phyloP scores from a whole-genome alignment of 2,797 vertebrate species.

The Myotis myotis region DNA sequence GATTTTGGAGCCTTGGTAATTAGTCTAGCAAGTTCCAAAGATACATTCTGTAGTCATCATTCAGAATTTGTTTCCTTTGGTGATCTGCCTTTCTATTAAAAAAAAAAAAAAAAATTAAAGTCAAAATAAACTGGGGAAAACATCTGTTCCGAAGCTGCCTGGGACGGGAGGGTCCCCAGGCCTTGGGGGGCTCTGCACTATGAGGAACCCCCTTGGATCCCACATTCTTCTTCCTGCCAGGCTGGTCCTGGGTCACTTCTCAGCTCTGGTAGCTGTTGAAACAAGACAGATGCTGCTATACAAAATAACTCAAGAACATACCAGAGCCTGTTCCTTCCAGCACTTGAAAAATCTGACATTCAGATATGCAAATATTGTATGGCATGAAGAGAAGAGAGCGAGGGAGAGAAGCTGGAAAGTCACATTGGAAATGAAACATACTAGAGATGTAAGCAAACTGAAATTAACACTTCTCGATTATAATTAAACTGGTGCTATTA shows the following conservation, averaged over 20 bases:
- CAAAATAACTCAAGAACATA: slow-evolving; percentile 79
- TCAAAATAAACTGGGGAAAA: slow-evolving; percentile 40
- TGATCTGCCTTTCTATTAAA: slow-evolving; percentile 52
- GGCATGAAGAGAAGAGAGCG: slow-evolving; percentile 59
- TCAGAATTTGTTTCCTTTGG: slow-evolving; percentile 61
- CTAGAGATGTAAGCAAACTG: slow-evolving; percentile 74
- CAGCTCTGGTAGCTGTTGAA: slow-evolving; percentile 74
- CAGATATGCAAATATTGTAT: slow-evolving; percentile 66
- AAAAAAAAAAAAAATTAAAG: slow-evolving; percentile 10
- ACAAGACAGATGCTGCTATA: slow-evolving; percentile 78
- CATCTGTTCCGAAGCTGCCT: slow-evolving; percentile 11
- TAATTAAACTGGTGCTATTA: slow-evolving; percentile 61
- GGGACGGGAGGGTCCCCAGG: neutral
- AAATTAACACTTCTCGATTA: slow-evolving; percentile 70
- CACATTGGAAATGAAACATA: slow-evolving; percentile 73
- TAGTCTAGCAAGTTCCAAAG: slow-evolving; percentile 86
- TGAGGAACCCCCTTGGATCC: slow-evolving; percentile 1
- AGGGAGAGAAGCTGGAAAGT: slow-evolving; percentile 60
- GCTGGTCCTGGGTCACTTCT: slow-evolving; percentile 75
- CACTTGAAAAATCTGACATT: slow-evolving; percentile 65
- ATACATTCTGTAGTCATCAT: slow-evolving; percentile 81
- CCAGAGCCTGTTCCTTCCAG: slow-evolving; percentile 73
- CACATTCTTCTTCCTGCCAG: slow-evolving; percentile 54
- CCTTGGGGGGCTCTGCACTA: neutral
- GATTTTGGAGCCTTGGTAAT: slow-evolving; percentile 87